phyloP scores from a whole-genome alignment of 2,113 vertebrate genomes.

The Cyphomyrus plagiostoma region DNA sequence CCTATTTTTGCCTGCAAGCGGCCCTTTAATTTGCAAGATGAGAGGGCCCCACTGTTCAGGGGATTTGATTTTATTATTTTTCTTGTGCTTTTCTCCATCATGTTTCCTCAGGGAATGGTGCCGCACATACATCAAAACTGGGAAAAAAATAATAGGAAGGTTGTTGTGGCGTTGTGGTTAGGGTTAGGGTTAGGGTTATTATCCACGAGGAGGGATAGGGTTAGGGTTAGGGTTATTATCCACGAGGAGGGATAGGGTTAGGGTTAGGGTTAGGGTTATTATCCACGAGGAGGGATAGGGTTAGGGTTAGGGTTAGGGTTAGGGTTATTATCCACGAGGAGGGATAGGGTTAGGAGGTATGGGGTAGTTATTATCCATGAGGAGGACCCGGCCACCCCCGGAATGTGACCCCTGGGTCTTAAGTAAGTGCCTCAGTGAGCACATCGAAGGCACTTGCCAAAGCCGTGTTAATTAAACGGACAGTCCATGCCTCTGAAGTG shows the following conservation, averaged over 20 bases:
- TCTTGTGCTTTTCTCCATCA: background rate
- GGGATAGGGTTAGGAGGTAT: too few species aligned
- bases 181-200: background rate
- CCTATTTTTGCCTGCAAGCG: background rate
- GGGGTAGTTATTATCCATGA: too few species aligned
- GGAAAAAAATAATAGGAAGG: background rate
- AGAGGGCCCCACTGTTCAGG: slow-evolving; percentile 1
- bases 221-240: too few species aligned
- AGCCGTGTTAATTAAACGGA: background rate
- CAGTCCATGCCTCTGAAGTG: background rate
- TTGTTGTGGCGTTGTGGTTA: background rate
- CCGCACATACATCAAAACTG: background rate
- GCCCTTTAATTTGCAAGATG: slow-evolving; percentile 7
- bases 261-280: too few species aligned
- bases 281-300: too few species aligned
- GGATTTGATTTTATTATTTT: background rate
- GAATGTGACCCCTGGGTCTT: background rate
- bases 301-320: background rate
- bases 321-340: background rate
- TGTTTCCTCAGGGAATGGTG: background rate
- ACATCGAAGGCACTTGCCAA: background rate
- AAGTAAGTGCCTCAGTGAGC: background rate
- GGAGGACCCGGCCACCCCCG: background rate
- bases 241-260: too few species aligned
- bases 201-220: background rate